Conservation (phyloP, 2,113 vertebrate genomes). For the Anhinga anhinga region DNA sequence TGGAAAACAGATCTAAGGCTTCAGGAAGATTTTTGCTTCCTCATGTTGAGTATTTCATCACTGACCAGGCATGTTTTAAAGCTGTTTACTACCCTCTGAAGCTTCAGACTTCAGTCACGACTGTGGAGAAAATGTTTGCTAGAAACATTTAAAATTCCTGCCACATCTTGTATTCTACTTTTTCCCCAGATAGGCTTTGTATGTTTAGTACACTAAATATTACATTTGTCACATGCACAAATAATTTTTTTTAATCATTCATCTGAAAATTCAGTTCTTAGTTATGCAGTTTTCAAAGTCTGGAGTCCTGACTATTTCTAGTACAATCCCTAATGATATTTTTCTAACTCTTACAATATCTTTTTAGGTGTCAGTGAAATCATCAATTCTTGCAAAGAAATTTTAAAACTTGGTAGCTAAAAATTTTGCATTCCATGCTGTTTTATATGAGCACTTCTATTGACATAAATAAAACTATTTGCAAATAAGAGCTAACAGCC, state of each 20-base stretch:
- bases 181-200: not conserved
- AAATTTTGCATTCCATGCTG: not conserved
- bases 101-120: not conserved
- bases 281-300: not conserved
- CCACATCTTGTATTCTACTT: not conserved
- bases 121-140: not conserved
- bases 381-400: not conserved
- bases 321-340: not conserved
- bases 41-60: constrained; percentile 26
- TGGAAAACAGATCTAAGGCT: constrained; percentile 25
- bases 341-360: not conserved
- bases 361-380: not conserved
- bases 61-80: constrained; percentile 25
- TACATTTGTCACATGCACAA: not conserved
- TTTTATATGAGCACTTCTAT: not conserved
- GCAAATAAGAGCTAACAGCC: not conserved
- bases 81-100: not conserved
- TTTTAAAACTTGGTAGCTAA: not conserved
- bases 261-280: not conserved
- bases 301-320: not conserved
- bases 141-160: not conserved
- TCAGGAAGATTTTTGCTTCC: constrained; percentile 14
- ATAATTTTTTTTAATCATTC: not conserved
- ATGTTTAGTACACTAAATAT: not conserved
- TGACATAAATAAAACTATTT: not conserved